Evolutionary conservation across 2,888 invertebrate species (phyloP).

Genomic region (Drosophila ezoana): DNA sequence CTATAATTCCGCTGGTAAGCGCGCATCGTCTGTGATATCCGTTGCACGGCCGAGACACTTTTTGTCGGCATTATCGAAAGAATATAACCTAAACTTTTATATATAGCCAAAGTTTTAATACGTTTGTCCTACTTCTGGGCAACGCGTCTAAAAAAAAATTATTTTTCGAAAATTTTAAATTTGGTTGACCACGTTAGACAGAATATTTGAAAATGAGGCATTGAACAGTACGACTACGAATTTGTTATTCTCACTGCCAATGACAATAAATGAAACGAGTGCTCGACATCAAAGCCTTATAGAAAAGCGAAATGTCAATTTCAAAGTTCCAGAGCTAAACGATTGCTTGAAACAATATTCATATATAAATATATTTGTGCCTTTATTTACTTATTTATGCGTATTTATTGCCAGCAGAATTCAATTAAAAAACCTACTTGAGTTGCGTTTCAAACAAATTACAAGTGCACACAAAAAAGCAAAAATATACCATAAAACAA

Average conservation of each 20-base stretch:
- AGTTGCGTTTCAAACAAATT: conserved; percentile 36
- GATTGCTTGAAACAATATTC: neutral
- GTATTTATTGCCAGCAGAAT: conserved; percentile 51
- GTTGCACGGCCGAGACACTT: conserved; percentile 42
- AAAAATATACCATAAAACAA: conserved; percentile 41
- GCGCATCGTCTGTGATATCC: conserved; percentile 18
- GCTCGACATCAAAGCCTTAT: neutral
- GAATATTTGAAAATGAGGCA: conserved; percentile 36
- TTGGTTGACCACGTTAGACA: conserved; percentile 10
- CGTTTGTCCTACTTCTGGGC: neutral
- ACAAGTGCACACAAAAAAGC: conserved; percentile 37
- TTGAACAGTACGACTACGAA: neutral
- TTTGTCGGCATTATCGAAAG: conserved; percentile 32
- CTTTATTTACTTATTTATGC: conserved; percentile 40
- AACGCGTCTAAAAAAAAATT: neutral
- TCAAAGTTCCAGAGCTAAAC: neutral
- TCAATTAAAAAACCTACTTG: conserved; percentile 65
- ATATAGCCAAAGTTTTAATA: neutral
- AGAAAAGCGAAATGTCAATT: neutral
- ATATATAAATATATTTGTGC: neutral
- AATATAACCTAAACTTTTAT: conserved; percentile 5
- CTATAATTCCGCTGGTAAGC: conserved; percentile 17
- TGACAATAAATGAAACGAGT: conserved; percentile 48
- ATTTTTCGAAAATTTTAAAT: conserved; percentile 36
- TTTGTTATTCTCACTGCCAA: neutral